These are phyloP conservation scores for Zele albiditarsus DNA, from an alignment of 2,888 invertebrate species.

Conservation along the genomic window DNA sequence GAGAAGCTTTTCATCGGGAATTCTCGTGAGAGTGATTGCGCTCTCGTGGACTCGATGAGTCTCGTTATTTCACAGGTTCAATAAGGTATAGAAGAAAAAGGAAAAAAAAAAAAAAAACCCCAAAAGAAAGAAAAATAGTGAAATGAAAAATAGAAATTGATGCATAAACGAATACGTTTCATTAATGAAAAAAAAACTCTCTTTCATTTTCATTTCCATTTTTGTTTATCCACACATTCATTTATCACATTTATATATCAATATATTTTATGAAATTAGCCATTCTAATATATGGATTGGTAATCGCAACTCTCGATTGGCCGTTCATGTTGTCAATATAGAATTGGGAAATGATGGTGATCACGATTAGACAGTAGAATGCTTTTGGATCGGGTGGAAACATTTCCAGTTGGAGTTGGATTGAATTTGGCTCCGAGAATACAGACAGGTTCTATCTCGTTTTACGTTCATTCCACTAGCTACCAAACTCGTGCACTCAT, in stretches of 20 bases:
- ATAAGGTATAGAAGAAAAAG: background rate
- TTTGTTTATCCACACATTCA: background rate
- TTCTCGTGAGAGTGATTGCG: background rate
- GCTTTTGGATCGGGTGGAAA: constrained; percentile 56
- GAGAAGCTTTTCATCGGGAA: background rate
- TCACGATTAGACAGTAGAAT: constrained; percentile 60
- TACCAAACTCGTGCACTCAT: constrained; percentile 23
- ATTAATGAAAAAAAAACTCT: background rate
- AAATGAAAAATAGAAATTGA: background rate
- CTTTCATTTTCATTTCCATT: background rate
- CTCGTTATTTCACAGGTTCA: background rate
- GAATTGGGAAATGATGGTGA: constrained; percentile 55
- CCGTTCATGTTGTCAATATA: constrained; percentile 49
- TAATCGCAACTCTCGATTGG: constrained; percentile 1
- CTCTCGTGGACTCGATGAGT: background rate
- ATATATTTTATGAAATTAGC: too few relatives aligned
- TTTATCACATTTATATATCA: too few relatives aligned
- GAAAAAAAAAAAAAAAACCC: background rate
- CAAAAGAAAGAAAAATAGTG: background rate
- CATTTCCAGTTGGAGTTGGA: constrained; percentile 59
- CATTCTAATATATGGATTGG: background rate
- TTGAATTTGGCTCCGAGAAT: constrained; percentile 60
- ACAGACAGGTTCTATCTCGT: constrained; percentile 39
- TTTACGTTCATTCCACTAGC: constrained; percentile 41
- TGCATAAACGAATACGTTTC: background rate